A percentile compares a stretch with the other conserved stretches of the same genome.
Conservation (phyloP, 2,888 invertebrate genomes). For the Trachelus tabidus region DNA sequence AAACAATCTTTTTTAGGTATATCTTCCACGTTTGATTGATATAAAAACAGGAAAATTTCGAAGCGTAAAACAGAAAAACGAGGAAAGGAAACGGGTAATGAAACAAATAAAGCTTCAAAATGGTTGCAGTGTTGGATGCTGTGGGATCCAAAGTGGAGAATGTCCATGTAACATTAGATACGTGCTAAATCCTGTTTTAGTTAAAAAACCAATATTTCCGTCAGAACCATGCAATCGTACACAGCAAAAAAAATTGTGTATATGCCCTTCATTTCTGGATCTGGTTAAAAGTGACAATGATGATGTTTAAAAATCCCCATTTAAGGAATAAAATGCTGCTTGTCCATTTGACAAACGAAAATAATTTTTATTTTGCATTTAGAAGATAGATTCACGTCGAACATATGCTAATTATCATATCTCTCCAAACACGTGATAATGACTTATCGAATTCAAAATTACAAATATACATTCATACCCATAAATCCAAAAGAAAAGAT, state of each 20-base stretch:
- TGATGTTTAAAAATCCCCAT: not conserved
- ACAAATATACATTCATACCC: too few relatives aligned
- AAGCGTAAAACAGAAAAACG: not conserved
- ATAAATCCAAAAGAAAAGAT: too few relatives aligned
- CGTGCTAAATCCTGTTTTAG: slow-evolving; percentile 19
- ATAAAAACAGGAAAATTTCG: slow-evolving; percentile 11
- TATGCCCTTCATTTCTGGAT: slow-evolving; percentile 24
- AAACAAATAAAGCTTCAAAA: too few relatives aligned
- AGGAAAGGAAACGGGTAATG: not conserved
- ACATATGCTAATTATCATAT: too few relatives aligned
- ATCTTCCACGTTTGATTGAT: slow-evolving; percentile 17
- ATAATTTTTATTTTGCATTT: too few relatives aligned
- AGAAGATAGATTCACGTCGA: too few relatives aligned
- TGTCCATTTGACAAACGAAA: too few relatives aligned
- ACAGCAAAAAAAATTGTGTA: slow-evolving; percentile 10
- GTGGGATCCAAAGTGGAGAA: slow-evolving; percentile 13
- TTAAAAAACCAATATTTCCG: not conserved
- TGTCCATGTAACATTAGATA: slow-evolving; percentile 23
- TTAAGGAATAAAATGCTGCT: too few relatives aligned
- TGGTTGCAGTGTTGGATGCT: too few relatives aligned
- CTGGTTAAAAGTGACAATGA: slow-evolving; percentile 23
- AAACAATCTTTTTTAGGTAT: slow-evolving; percentile 12
- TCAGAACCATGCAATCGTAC: not conserved
- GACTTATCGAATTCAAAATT: too few relatives aligned
- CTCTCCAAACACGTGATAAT: too few relatives aligned